A percentile compares a stretch with the other conserved stretches of the same genome.
These are phyloP conservation scores for Gallinago stenura DNA, from an alignment of 2,797 vertebrate genomes.

Conservation along the genomic window DNA sequence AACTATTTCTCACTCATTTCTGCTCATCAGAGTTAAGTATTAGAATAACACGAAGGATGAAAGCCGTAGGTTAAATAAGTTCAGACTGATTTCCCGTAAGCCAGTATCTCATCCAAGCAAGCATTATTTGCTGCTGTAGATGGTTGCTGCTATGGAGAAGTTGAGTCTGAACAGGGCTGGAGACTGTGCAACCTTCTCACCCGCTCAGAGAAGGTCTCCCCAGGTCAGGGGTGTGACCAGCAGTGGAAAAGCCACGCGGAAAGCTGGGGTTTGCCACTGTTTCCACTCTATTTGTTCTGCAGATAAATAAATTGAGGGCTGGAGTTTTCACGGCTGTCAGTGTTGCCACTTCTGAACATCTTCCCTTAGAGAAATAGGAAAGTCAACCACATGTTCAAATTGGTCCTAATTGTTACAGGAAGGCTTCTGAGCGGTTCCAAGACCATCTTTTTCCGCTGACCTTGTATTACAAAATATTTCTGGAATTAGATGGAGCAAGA, in stretches of 20 bases:
- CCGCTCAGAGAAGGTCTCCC: neutral
- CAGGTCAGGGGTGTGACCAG: neutral
- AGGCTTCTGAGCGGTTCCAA: conserved; percentile 27
- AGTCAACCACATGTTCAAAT: conserved; percentile 42
- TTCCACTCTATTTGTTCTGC: conserved; percentile 48
- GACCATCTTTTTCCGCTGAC: conserved; percentile 55
- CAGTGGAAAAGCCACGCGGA: neutral
- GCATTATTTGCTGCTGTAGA: neutral
- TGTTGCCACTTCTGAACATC: conserved; percentile 39
- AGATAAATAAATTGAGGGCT: conserved; percentile 47
- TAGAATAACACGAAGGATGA: neutral
- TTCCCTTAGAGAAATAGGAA: neutral
- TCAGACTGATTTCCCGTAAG: neutral
- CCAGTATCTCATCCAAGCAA: neutral
- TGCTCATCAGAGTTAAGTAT: neutral
- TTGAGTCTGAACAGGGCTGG: neutral
- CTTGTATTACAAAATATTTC: conserved; percentile 43
- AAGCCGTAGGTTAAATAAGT: conserved; percentile 5
- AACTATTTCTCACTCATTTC: neutral
- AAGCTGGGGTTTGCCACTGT: conserved; percentile 34
- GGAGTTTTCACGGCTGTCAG: conserved; percentile 21
- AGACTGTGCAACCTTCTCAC: neutral
- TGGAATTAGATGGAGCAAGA: conserved; percentile 32
- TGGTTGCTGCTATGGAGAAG: neutral
- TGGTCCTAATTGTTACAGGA: conserved; percentile 56